Evolutionary conservation across 2,888 invertebrate species (phyloP), one percentile per base, ranked within the genome.

Genomic region (Machimus rusticus): DNA sequence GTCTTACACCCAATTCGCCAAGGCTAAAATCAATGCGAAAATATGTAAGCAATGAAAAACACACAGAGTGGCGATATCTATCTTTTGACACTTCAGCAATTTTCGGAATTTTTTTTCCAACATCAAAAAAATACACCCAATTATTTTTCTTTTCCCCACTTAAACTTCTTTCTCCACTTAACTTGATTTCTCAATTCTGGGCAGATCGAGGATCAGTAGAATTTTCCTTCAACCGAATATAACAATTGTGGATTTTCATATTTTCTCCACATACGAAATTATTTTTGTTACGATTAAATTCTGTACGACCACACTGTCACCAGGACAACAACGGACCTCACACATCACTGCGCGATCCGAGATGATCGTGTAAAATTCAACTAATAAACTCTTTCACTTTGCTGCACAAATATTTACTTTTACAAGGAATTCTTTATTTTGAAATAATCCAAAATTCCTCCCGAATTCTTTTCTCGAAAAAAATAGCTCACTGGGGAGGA

Each of bases 211-310:
- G 43, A 78, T 23, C n/a, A 39, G 14, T 78, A 28, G 9, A 66
- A 78, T 43, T 46, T 78, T 78, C 23, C 78, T 43, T 78, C 43
- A 43, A 28, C 23, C n/a, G 77, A 81, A 51, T 14, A 66, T 37
- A 37, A 37, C 55, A 81, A 66, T 31, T 37, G 66, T 57, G 66
- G 82, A 66, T 66, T 31, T 57, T 84, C 34, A 66, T 66, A 84
- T 66, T 84, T 39, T 37, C 82, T 82, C 37, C 39, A 84, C 57
- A 84, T 37, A 31, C 23, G 39, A 84, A 84, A 57, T 66, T 84
- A 84, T 66, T 66, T 84, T 84, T 84, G 39, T 84, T 84, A 84
- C 66, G 34, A 84, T n/a, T n/a, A n/a, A 66, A 66, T 66, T 46
- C 82, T 66, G 6, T 51, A 84, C 82, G 66, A 84, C 31, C 23